Evolutionary conservation across 23 tunicate genomes (phyloP).

Genomic region (Halocynthia aurantium): DNA sequence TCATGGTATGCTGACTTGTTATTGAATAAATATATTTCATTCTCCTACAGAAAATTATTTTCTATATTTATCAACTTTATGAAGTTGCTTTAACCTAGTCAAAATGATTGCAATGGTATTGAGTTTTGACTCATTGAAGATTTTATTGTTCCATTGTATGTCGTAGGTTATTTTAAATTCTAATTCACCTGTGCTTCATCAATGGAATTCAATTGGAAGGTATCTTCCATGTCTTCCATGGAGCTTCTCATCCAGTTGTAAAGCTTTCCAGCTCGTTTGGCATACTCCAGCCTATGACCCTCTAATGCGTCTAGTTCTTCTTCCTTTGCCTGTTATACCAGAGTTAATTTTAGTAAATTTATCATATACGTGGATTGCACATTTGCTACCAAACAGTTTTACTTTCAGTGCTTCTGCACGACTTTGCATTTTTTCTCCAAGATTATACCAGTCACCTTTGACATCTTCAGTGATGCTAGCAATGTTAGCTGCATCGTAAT

Average conservation of each 20-base stretch:
- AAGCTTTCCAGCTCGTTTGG: conserved; percentile 98
- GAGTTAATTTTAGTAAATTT: background rate
- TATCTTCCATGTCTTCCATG: conserved; percentile 97
- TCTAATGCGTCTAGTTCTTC: conserved; percentile 85
- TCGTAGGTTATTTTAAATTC: background rate
- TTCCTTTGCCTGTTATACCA: conserved; percentile 74
- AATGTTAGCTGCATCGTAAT: conserved; percentile 76
- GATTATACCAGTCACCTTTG: conserved; percentile 74
- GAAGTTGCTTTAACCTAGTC: too few species aligned
- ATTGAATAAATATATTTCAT: too few species aligned
- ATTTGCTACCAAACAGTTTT: background rate
- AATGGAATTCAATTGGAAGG: conserved; percentile 93
- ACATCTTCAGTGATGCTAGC: conserved; percentile 44
- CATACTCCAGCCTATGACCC: conserved; percentile 88
- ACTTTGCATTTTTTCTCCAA: conserved; percentile 76
- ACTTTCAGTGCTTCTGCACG: conserved; percentile 69
- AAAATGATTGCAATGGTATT: too few species aligned
- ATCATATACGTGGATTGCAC: background rate
- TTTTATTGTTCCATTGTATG: background rate
- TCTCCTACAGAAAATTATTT: too few species aligned
- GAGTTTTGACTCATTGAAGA: background rate
- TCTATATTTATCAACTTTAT: too few species aligned
- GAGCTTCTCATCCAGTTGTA: conserved; percentile 99
- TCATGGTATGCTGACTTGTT: too few species aligned
- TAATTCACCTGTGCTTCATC: conserved; percentile 65